phyloP scores from a whole-genome alignment of 2,888 invertebrate genomes.

The Ophion costatus region DNA sequence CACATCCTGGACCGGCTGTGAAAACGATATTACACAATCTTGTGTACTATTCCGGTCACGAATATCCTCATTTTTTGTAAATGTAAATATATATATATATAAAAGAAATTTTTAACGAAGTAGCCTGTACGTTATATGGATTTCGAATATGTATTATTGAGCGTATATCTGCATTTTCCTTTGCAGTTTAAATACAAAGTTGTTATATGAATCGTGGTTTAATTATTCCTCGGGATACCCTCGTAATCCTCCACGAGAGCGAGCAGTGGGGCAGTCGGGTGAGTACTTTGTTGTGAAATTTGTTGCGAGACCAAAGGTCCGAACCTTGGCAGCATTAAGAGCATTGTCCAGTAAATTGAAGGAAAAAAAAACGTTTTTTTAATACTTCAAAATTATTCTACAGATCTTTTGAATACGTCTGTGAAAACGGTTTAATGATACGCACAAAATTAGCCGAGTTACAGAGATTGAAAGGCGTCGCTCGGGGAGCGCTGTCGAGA shows the following conservation, averaged over 20 bases:
- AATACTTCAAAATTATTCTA: too few relatives aligned
- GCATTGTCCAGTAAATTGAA: too few relatives aligned
- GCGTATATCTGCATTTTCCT: conserved; percentile 50
- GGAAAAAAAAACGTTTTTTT: too few relatives aligned
- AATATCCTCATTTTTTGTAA: conserved; percentile 61
- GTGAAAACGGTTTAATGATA: too few relatives aligned
- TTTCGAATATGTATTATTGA: conserved; percentile 43
- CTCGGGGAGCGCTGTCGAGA: too few relatives aligned
- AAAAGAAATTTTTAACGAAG: conserved; percentile 15
- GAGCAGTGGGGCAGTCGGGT: neutral
- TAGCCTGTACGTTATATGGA: conserved; percentile 47
- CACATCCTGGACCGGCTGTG: conserved; percentile 16
- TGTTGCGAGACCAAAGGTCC: too few relatives aligned
- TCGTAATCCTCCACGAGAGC: neutral
- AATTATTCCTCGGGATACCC: neutral
- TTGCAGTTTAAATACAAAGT: conserved; percentile 63
- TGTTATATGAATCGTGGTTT: conserved; percentile 53
- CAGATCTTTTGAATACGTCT: too few relatives aligned
- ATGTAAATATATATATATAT: conserved; percentile 32
- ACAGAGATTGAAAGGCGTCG: too few relatives aligned
- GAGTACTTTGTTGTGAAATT: too few relatives aligned
- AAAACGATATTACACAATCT: conserved; percentile 24
- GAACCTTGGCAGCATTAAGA: too few relatives aligned
- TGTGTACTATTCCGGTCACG: conserved; percentile 30
- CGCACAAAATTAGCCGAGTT: too few relatives aligned